Evolutionary conservation across 2,888 invertebrate species (phyloP), one percentile per base, ranked within the genome.

Genomic region (Habroteleia sp.): DNA sequence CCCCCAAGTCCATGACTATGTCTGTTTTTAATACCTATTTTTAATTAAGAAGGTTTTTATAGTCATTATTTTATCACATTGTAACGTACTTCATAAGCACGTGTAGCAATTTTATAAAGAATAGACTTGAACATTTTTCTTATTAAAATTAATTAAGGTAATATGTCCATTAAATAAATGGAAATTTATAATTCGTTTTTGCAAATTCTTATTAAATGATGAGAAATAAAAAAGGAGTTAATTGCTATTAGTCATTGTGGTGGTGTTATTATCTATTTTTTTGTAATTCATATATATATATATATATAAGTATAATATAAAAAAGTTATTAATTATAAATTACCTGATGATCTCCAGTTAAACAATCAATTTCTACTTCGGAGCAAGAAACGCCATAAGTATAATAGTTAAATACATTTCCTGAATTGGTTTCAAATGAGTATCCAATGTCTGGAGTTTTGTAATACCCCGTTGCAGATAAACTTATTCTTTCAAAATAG

Each of bases 1-100:
- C n/a, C 0, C 98, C 98, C 79, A 98, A 91, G 89, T 98, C 98
- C 98, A 98, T 98, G 0, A 98, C 97, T 80, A 98, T 97, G 83
- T 98, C 97, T 0, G 96, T 94, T 82, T 94, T 91, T 25, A 96
- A 88, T 0, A 97, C 94, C 92, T 92, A 11, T n/a, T n/a, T n/a
- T n/a, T n/a, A n/a, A n/a, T n/a, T n/a, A n/a, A n/a, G n/a, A n/a
- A n/a, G n/a, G n/a, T n/a, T n/a, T n/a, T n/a, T n/a, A n/a, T n/a
- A n/a, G n/a, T n/a, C n/a, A n/a, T n/a, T n/a, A n/a, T n/a, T n/a
- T n/a, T n/a, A n/a, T n/a, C n/a, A n/a, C 3, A 8, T 23, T 8
- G 8, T 31, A 17, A 31, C 3, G 5, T 20, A 20, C 5, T 2
- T 20, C 2, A 20, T 5, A 20, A 20, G 20, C 20, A 20, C 5